Evolutionary conservation across 2,888 invertebrate species (phyloP).

Genomic region (Sturmia bella): DNA sequence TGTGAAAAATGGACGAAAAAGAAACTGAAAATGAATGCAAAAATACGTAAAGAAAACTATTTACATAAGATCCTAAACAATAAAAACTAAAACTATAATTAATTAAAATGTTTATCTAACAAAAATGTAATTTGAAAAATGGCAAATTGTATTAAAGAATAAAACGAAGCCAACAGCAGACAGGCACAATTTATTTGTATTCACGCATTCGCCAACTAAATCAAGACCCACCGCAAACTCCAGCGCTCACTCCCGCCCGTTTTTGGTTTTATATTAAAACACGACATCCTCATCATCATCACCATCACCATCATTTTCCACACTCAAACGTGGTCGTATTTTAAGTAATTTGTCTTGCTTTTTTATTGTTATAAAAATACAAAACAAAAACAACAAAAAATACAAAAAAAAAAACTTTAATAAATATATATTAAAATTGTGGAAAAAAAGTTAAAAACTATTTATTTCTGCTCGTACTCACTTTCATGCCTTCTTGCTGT

Average conservation of each 20-base stretch:
- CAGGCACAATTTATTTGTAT: constrained; percentile 45
- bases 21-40: background rate
- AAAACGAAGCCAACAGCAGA: constrained; percentile 42
- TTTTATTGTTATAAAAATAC: constrained; percentile 59
- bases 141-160: constrained; percentile 66
- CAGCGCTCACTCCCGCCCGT: constrained; percentile 37
- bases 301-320: constrained; percentile 32
- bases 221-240: constrained; percentile 53
- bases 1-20: constrained; percentile 55
- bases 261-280: constrained; percentile 22
- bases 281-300: constrained; percentile 36
- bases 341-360: constrained; percentile 71
- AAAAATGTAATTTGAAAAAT: constrained; percentile 68
- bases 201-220: constrained; percentile 58
- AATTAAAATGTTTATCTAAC: constrained; percentile 69
- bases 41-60: constrained; percentile 27
- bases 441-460: constrained; percentile 58
- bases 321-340: constrained; percentile 51
- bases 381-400: too few relatives aligned
- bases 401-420: constrained; percentile 56
- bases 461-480: constrained; percentile 21
- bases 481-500: constrained; percentile 21
- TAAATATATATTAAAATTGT: constrained; percentile 70
- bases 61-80: constrained; percentile 60
- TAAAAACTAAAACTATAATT: constrained; percentile 67